Conservation (phyloP, 2,113 vertebrate species). For the Argyrosomus japonicus region DNA sequence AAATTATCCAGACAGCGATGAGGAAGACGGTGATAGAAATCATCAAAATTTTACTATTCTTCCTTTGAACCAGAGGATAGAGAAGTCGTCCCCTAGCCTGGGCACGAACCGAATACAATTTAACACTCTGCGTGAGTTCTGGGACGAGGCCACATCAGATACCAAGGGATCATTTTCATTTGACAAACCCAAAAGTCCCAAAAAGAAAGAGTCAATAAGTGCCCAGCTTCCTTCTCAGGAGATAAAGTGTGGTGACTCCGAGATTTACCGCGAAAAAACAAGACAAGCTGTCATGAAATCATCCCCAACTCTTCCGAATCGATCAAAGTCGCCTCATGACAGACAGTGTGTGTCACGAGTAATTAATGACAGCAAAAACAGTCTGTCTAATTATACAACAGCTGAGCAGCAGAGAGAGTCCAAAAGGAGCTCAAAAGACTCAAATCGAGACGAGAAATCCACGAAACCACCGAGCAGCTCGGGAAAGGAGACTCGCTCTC, state of each 20-base stretch:
- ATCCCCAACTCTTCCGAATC: constrained; percentile 44
- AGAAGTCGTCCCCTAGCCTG: constrained; percentile 76
- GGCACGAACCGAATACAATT: constrained; percentile 84
- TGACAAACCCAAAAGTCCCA: constrained; percentile 63
- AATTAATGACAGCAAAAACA: constrained; percentile 53
- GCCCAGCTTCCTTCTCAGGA: constrained; percentile 54
- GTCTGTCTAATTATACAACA: not conserved
- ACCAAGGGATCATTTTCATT: constrained; percentile 31
- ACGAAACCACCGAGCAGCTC: constrained; percentile 38
- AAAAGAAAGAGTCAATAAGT: constrained; percentile 66
- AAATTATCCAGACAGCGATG: constrained; percentile 54
- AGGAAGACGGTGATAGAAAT: constrained; percentile 59
- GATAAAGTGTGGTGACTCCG: constrained; percentile 41
- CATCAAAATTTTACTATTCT: constrained; percentile 80
- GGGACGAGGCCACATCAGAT: constrained; percentile 83
- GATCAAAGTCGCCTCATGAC: constrained; percentile 58
- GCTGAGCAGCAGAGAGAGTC: constrained; percentile 49
- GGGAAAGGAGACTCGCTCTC: constrained; percentile 58
- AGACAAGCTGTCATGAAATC: constrained; percentile 49
- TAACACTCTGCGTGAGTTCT: constrained; percentile 90
- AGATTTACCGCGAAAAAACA: constrained; percentile 62
- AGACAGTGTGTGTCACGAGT: constrained; percentile 44
- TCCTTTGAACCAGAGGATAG: constrained; percentile 85
- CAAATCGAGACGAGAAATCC: constrained; percentile 57
- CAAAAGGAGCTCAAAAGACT: constrained; percentile 64